Conservation (phyloP, 2,113 vertebrate species). For the Cheilinus undulatus region DNA sequence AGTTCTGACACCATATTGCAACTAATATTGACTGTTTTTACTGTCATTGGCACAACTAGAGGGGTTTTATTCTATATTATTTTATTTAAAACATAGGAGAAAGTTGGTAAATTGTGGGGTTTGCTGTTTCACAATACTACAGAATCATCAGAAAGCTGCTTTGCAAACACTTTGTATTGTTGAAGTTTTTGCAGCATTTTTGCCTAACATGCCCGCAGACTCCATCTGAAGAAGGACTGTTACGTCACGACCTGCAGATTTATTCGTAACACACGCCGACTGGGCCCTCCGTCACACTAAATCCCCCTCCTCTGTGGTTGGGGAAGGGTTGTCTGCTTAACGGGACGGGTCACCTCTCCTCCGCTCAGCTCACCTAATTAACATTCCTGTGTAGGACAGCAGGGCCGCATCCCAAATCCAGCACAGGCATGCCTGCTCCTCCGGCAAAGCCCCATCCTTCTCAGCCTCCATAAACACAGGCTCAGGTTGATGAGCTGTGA, state of each 20-base stretch:
- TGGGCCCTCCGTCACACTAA: constrained; percentile 40
- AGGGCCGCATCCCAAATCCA: constrained; percentile 66
- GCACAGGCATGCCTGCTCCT: constrained; percentile 61
- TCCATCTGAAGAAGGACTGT: neutral
- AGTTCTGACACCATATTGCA: too few relatives aligned
- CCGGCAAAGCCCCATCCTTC: constrained; percentile 57
- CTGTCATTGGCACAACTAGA: too few relatives aligned
- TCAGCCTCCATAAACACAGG: constrained; percentile 67
- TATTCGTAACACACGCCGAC: constrained; percentile 21
- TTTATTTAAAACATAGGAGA: too few relatives aligned
- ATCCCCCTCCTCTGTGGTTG: constrained; percentile 46
- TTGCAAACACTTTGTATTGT: too few relatives aligned
- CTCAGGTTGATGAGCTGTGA: constrained; percentile 72
- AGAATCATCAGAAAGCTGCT: too few relatives aligned
- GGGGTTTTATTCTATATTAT: too few relatives aligned
- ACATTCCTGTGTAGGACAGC: constrained; percentile 76
- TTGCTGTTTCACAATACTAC: too few relatives aligned
- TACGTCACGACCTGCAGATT: neutral
- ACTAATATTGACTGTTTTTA: too few relatives aligned
- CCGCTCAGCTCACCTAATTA: constrained; percentile 77
- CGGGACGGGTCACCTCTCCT: constrained; percentile 68
- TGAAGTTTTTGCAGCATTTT: too few relatives aligned
- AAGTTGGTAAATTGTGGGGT: too few relatives aligned
- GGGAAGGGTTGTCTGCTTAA: constrained; percentile 51
- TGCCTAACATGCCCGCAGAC: neutral